phyloP scores from a whole-genome alignment of 2,797 vertebrate genomes.

The Australoheros facetus region DNA sequence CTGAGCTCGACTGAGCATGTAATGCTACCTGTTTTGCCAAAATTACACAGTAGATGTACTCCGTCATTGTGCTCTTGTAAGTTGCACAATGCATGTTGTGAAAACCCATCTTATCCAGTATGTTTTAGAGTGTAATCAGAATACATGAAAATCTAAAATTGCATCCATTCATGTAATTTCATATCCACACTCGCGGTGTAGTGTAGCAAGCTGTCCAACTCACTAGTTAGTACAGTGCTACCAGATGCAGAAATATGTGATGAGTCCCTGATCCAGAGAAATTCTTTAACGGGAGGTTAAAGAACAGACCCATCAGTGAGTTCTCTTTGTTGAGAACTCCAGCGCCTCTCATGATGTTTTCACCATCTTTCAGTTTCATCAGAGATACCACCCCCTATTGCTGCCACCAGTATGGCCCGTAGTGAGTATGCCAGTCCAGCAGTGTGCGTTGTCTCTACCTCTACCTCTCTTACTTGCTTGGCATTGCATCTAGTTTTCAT shows the following conservation, averaged over 20 bases:
- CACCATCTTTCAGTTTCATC: conserved; percentile 83
- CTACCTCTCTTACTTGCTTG: conserved; percentile 53
- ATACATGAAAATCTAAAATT: not conserved
- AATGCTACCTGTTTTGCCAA: not conserved
- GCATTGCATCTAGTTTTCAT: conserved; percentile 41
- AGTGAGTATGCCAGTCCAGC: conserved; percentile 82
- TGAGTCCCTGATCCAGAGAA: not conserved
- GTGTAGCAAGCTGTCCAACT: not conserved
- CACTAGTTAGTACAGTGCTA: not conserved
- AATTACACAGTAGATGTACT: accelerated
- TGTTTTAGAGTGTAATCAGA: not conserved
- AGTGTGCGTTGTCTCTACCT: conserved; percentile 57
- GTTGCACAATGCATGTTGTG: not conserved
- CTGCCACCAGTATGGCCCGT: conserved; percentile 75
- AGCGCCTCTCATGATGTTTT: conserved; percentile 75
- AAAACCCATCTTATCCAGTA: not conserved
- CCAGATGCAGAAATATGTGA: not conserved
- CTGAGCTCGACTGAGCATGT: not conserved
- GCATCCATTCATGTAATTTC: not conserved
- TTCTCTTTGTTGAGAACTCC: conserved; percentile 3
- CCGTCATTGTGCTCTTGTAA: not conserved
- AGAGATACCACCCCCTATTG: conserved; percentile 73
- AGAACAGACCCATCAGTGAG: not conserved
- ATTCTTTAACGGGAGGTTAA: not conserved
- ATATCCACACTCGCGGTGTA: not conserved